Evolutionary conservation across 2,113 vertebrate species (phyloP).

Genomic region (Camelus bactrianus): DNA sequence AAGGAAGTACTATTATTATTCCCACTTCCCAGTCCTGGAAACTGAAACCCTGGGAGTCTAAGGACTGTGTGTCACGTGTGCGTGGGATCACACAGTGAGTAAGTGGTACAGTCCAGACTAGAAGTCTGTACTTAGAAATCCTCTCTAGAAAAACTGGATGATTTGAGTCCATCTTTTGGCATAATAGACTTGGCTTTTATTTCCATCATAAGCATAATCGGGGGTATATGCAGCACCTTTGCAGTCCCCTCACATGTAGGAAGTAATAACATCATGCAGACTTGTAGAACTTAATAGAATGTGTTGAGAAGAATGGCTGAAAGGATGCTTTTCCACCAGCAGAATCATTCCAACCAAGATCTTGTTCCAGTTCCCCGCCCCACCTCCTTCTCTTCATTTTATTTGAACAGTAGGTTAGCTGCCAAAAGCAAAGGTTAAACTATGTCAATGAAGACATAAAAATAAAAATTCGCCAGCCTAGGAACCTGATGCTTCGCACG

Average conservation of each 20-base stretch:
- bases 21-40: neutral
- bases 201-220: neutral
- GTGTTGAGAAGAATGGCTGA: neutral
- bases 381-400: constrained; percentile 18
- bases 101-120: neutral
- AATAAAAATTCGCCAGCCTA: constrained; percentile 48
- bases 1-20: neutral
- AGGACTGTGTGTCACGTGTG: neutral
- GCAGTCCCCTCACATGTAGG: neutral
- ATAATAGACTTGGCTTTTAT: neutral
- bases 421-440: constrained; percentile 68
- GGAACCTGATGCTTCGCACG: constrained; percentile 12
- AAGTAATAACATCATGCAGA: neutral
- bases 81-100: neutral
- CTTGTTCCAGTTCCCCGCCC: neutral
- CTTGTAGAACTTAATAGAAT: neutral
- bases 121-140: neutral
- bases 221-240: neutral
- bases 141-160: neutral
- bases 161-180: neutral
- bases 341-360: neutral
- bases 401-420: constrained; percentile 63
- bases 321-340: neutral
- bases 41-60: neutral
- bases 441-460: constrained; percentile 57